A percentile compares a stretch with the other conserved stretches of the same genome.
phyloP scores from a whole-genome alignment of 2,113 vertebrate species.

The Butastur rufipennis region DNA sequence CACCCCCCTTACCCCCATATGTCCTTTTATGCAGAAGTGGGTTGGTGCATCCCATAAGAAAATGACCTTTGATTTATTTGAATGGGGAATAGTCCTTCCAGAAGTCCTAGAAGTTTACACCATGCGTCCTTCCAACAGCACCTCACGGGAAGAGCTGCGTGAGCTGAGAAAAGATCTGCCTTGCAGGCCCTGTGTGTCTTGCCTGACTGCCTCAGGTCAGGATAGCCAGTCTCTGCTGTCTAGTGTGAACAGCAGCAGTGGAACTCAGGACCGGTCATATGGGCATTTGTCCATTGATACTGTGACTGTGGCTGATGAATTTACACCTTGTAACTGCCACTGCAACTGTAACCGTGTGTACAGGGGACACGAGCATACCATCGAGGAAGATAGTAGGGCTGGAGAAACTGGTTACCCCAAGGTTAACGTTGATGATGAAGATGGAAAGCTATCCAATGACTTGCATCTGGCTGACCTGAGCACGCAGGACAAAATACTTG shows the following conservation, averaged over 20 bases:
- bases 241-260: not conserved
- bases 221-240: not conserved
- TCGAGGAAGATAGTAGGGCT: not conserved
- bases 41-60: constrained; percentile 54
- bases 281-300: constrained; percentile 86
- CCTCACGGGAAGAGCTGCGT: not conserved
- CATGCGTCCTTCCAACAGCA: not conserved
- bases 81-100: constrained; percentile 32
- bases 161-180: not conserved
- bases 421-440: constrained; percentile 47
- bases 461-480: not conserved
- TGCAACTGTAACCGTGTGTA: constrained; percentile 23
- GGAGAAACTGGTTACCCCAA: constrained; percentile 58
- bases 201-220: not conserved
- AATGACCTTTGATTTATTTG: constrained; percentile 56
- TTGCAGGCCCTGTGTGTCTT: not conserved
- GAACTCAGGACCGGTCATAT: constrained; percentile 53
- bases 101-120: constrained; percentile 55
- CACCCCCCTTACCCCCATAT: not conserved
- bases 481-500: not conserved
- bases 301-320: constrained; percentile 78
- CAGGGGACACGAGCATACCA: not conserved
- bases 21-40: constrained; percentile 67
- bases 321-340: constrained; percentile 24
- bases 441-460: not conserved